Conservation (phyloP, 2,797 vertebrate genomes). For the Ciconia nigra region DNA sequence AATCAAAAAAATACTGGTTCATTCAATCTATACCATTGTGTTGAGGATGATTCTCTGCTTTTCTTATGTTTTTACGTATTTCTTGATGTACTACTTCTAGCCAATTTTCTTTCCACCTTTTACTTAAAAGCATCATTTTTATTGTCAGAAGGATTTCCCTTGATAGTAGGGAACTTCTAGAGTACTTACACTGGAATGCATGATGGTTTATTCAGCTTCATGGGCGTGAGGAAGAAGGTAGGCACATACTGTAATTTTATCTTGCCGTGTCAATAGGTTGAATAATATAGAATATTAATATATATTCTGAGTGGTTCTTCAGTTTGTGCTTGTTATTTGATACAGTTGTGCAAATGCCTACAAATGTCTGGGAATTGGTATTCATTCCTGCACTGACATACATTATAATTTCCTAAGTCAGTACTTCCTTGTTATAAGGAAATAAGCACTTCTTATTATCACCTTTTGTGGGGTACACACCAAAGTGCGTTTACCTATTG, state of each 20-base stretch:
- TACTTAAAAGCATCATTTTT: background rate
- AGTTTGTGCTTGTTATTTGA: background rate
- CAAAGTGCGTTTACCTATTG: background rate
- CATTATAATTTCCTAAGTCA: background rate
- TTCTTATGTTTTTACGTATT: background rate
- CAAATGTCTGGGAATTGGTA: background rate
- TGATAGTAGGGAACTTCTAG: background rate
- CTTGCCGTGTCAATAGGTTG: background rate
- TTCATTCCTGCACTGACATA: background rate
- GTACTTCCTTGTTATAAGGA: background rate
- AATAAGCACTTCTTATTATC: background rate
- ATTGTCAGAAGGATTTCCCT: background rate
- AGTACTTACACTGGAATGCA: background rate
- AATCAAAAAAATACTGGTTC: background rate
- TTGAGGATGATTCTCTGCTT: background rate
- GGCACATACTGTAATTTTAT: background rate
- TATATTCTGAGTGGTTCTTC: background rate
- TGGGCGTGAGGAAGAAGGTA: background rate
- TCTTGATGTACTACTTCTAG: background rate
- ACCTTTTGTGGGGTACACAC: background rate
- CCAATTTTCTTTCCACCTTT: background rate
- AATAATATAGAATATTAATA: background rate
- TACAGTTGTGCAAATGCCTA: background rate
- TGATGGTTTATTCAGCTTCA: background rate
- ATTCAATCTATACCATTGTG: background rate